phyloP scores from a whole-genome alignment of 2,888 invertebrate genomes.

The Polydrusus tereticollis region DNA sequence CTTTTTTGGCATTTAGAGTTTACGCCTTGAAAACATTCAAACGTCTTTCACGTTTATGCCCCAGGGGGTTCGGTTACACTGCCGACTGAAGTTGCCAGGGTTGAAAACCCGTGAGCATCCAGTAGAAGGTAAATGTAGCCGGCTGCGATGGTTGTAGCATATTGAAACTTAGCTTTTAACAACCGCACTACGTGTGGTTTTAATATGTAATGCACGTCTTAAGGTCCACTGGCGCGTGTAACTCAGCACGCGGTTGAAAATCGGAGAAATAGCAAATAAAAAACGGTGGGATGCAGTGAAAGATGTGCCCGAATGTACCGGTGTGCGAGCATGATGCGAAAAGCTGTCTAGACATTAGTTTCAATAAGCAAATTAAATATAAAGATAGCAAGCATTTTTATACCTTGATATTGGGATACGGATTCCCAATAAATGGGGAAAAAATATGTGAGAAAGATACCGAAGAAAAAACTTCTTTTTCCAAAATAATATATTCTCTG shows the following conservation, averaged over 20 bases:
- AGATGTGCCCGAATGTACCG: background rate
- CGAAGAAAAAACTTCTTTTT: no score
- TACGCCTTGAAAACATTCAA: slow-evolving; percentile 30
- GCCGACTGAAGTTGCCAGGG: slow-evolving; percentile 16
- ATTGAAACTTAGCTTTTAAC: slow-evolving; percentile 60
- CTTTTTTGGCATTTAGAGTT: slow-evolving; percentile 12
- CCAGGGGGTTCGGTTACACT: slow-evolving; percentile 42
- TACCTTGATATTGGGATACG: no score
- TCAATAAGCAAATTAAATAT: background rate
- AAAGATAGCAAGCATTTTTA: no score
- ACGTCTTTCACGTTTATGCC: slow-evolving; percentile 46
- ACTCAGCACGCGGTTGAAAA: slow-evolving; percentile 62
- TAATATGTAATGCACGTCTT: slow-evolving; percentile 59
- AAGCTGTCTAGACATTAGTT: slow-evolving; percentile 2
- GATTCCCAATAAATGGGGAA: no score
- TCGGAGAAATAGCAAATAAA: slow-evolving; percentile 50
- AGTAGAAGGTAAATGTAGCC: slow-evolving; percentile 55
- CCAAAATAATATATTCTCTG: no score
- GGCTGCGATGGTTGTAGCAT: slow-evolving; percentile 57
- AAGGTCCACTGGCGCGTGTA: slow-evolving; percentile 65
- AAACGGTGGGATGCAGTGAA: slow-evolving; percentile 9
- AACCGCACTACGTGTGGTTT: slow-evolving; percentile 55
- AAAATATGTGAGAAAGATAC: no score
- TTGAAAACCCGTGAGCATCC: slow-evolving; percentile 34
- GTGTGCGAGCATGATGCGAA: background rate